Conservation (phyloP, 1,140 invertebrate species). For the Drepana arcuata region DNA sequence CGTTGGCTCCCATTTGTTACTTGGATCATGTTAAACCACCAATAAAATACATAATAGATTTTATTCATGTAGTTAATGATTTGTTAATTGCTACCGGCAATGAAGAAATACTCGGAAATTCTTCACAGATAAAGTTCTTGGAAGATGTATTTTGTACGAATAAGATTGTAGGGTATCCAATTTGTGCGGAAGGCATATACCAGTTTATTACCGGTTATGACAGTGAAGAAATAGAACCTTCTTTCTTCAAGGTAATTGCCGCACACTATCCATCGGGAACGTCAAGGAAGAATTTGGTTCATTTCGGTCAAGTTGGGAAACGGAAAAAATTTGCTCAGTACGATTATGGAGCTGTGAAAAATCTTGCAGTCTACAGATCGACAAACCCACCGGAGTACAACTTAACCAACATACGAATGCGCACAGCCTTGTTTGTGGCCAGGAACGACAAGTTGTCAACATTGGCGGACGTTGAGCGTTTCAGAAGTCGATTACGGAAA, state of each 20-base stretch:
- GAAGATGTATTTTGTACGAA: constrained; percentile 14
- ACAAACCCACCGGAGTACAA: constrained; percentile 69
- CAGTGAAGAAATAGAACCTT: constrained; percentile 9
- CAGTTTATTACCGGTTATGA: constrained; percentile 12
- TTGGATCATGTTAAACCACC: constrained; percentile 2
- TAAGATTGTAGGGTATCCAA: constrained; percentile 10
- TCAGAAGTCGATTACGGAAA: constrained; percentile 60
- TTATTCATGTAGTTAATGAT: neutral
- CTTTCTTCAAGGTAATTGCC: constrained; percentile 6
- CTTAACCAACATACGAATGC: constrained; percentile 66
- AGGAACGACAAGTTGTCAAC: constrained; percentile 73
- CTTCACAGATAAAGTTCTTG: constrained; percentile 2
- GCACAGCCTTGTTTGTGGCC: constrained; percentile 72
- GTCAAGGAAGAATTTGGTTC: constrained; percentile 79
- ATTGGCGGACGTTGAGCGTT: constrained; percentile 65
- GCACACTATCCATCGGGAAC: constrained; percentile 19
- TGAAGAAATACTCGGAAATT: constrained; percentile 9
- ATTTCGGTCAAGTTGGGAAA: constrained; percentile 70
- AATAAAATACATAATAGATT: neutral
- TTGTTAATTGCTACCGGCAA: neutral
- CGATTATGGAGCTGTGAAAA: constrained; percentile 65
- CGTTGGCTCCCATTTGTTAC: constrained; percentile 17
- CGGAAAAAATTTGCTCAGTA: constrained; percentile 45
- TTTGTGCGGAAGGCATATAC: constrained; percentile 10
- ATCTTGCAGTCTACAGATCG: constrained; percentile 64